Base-by-base conservation (phyloP, 2,797 vertebrate genomes). In the Micromesistius poutassou region DNA sequence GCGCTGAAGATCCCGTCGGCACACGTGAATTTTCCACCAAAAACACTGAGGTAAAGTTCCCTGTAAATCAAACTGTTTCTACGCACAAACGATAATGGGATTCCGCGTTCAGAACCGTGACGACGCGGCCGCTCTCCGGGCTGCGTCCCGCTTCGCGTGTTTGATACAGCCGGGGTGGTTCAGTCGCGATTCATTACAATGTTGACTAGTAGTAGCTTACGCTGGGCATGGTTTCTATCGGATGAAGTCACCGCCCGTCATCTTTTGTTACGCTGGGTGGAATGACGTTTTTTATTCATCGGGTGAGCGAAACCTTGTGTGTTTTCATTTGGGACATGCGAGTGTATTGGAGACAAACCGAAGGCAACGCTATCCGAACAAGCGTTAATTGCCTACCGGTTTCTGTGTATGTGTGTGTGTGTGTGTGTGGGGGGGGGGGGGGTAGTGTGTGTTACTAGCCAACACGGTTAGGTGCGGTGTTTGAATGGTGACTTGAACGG, bases 251-350 rank as follows among this genome's bases (percentile, higher is more conserved):
- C 68, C 66, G 84, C 86, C 85, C 90, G 85, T 88, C 87, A 80
- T 87, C 91, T 91, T 84, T 92, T 91, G 90, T 87, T 76, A 62
- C 81, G 74, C 76, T 62, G 83, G 80, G 75, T 5, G 14, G 70
- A 31, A 5, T 85, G 74, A 76, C 75, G 46, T 77, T 74, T 4
- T 33, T 25, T 62, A 62, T 62, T 62, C 22, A 62, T 62, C 19
- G 50, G 22, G 7, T 62, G 19, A 62, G 50, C 50, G 46, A 50
- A 19, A 50, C 16, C 46, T 42, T 42, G 13, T 14, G 40, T 42
- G 40, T 16, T 42, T 16, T 42, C 12, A 12, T 12, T 42, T 16
- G 12, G 40, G 40, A 42, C 40, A 16, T 42, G 40, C 40, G 46
- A 22, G 2, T 50, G 46, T 50, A 50, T 19, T 50, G 16, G 46